A percentile compares a stretch with the other conserved stretches of the same genome.
Conservation (phyloP, 2,113 vertebrate genomes). For the Ptilonorhynchus violaceus region DNA sequence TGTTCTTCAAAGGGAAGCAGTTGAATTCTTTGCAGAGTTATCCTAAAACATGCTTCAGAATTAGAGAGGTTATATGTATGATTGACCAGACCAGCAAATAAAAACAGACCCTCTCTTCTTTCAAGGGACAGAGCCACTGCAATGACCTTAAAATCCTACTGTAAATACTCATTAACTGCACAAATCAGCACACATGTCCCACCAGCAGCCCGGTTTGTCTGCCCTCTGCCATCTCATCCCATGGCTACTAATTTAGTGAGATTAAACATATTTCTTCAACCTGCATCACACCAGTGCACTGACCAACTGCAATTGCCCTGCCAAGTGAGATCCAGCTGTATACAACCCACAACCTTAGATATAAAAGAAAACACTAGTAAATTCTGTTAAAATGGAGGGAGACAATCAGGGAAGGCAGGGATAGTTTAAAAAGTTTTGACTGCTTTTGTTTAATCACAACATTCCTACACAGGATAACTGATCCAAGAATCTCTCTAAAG, state of each 20-base stretch:
- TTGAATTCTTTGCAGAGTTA: not conserved
- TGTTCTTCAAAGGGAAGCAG: not conserved
- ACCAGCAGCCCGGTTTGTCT: not conserved
- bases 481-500: not conserved
- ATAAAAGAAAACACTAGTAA: not conserved
- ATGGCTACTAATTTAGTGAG: not conserved
- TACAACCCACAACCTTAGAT: not conserved
- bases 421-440: not conserved
- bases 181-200: accelerated
- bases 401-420: not conserved
- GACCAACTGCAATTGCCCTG: not conserved
- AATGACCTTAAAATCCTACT: not conserved
- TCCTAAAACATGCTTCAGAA: not conserved
- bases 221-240: not conserved
- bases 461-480: not conserved
- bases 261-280: not conserved
- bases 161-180: not conserved
- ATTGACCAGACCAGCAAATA: not conserved
- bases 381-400: not conserved
- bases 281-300: not conserved
- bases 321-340: not conserved
- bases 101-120: not conserved
- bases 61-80: not conserved
- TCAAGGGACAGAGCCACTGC: not conserved
- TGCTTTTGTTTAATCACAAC: not conserved